Conservation (phyloP, 2,888 invertebrate species). For the Anarsia innoxiella region DNA sequence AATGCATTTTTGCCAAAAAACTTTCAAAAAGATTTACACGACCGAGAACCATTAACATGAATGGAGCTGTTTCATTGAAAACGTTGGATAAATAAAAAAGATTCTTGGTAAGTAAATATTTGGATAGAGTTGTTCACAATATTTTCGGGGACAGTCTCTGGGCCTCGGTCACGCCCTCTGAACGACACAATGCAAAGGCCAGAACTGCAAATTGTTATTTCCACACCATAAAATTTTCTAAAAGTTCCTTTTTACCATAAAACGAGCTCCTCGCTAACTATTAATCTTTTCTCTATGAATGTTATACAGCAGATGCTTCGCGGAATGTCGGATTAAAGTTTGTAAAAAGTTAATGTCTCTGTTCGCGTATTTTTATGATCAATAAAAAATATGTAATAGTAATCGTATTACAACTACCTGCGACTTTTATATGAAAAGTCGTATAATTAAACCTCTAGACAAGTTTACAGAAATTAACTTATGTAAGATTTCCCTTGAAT, state of each 20-base stretch:
- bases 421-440: too few relatives aligned
- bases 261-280: slow-evolving; percentile 45
- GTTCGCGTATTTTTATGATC: too few relatives aligned
- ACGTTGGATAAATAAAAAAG: slow-evolving; percentile 35
- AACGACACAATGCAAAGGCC: slow-evolving; percentile 45
- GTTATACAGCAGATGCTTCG: slow-evolving; percentile 35
- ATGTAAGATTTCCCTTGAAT: too few relatives aligned
- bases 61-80: slow-evolving; percentile 14
- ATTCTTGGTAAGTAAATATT: slow-evolving; percentile 65
- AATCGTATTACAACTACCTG: too few relatives aligned
- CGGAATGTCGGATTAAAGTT: slow-evolving; percentile 22
- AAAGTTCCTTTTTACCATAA: slow-evolving; percentile 42
- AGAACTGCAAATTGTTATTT: slow-evolving; percentile 69
- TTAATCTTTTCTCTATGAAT: slow-evolving; percentile 61
- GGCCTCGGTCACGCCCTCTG: slow-evolving; percentile 66
- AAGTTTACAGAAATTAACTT: too few relatives aligned
- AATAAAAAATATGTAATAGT: too few relatives aligned
- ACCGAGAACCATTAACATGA: slow-evolving; percentile 12
- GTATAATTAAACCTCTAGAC: too few relatives aligned
- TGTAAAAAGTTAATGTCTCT: slow-evolving; percentile 33
- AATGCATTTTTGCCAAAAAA: too few relatives aligned
- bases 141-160: slow-evolving; percentile 43
- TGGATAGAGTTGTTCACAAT: slow-evolving; percentile 62
- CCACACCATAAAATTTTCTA: slow-evolving; percentile 65
- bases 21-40: slow-evolving; percentile 17